These are phyloP conservation scores for Delia radicum DNA, from an alignment of 1,140 invertebrate genomes.

Conservation along the genomic window DNA sequence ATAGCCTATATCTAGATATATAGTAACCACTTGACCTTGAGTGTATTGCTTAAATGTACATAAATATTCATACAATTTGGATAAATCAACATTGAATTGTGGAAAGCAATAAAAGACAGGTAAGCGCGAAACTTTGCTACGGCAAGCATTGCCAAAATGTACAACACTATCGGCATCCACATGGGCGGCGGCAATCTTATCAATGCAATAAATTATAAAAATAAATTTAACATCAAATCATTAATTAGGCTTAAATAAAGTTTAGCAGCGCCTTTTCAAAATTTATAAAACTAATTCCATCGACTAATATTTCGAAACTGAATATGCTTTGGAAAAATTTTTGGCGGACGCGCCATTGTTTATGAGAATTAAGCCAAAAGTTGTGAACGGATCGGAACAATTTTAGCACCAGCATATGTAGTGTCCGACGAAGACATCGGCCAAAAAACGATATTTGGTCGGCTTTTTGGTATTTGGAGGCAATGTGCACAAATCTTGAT, in stretches of 20 bases:
- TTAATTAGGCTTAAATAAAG: too few species aligned
- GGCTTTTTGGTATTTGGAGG: too few species aligned
- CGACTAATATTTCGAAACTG: too few species aligned
- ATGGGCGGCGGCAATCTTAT: constrained; percentile 73
- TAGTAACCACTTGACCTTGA: constrained; percentile 59
- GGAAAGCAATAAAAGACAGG: constrained; percentile 74
- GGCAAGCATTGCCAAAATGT: constrained; percentile 89
- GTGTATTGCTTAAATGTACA: constrained; percentile 40
- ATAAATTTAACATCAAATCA: too few species aligned
- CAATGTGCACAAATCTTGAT: too few species aligned
- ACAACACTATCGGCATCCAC: constrained; percentile 80
- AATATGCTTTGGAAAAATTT: too few species aligned
- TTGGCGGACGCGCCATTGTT: too few species aligned
- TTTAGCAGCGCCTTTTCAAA: background rate
- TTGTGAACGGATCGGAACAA: too few species aligned
- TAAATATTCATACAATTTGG: constrained; percentile 36
- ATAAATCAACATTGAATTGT: constrained; percentile 61
- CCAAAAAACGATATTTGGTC: too few species aligned
- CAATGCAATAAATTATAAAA: constrained; percentile 8
- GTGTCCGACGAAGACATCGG: too few species aligned
- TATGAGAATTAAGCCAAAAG: too few species aligned
- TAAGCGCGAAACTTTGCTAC: constrained; percentile 71
- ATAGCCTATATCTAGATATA: constrained; percentile 76
- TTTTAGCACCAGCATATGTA: too few species aligned
- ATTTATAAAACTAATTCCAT: background rate